phyloP scores from a whole-genome alignment of 1,140 invertebrate genomes.

The Teleopsis dalmanni region DNA sequence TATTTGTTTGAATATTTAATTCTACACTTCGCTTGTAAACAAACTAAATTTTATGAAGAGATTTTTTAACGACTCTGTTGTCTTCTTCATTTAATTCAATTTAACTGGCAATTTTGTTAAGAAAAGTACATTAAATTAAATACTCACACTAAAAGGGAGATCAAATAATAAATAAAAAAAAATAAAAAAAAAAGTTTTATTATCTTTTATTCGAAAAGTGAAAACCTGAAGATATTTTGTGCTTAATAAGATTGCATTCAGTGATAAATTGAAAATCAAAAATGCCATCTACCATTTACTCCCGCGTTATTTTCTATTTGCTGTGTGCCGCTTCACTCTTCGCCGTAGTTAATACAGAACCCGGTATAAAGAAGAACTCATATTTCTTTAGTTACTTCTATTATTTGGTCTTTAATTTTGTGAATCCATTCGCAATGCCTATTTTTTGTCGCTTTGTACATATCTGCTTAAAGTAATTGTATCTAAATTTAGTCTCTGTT shows the following conservation, averaged over 20 bases:
- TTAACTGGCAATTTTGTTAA: background rate
- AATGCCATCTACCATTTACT: constrained; percentile 33
- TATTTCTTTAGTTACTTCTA: constrained; percentile 42
- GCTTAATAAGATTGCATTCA: background rate
- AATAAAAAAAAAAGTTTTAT: background rate
- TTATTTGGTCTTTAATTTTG: constrained; percentile 37
- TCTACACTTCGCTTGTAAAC: too few relatives aligned
- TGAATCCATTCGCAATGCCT: constrained; percentile 40
- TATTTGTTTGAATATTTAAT: background rate
- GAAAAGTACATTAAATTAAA: background rate
- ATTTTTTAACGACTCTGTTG: too few relatives aligned
- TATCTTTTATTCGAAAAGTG: background rate
- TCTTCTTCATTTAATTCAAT: background rate
- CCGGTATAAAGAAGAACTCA: constrained; percentile 34
- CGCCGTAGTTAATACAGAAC: constrained; percentile 35
- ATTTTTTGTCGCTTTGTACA: constrained; percentile 38
- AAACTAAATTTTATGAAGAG: too few relatives aligned
- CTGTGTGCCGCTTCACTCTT: constrained; percentile 33
- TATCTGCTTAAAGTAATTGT: constrained; percentile 25
- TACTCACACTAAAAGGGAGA: background rate
- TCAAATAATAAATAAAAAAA: background rate
- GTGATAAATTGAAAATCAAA: constrained; percentile 4
- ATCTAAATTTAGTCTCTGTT: background rate
- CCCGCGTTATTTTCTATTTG: constrained; percentile 36
- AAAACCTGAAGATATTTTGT: too few relatives aligned